A percentile compares a stretch with the other conserved stretches of the same genome.
Evolutionary conservation across 2,888 invertebrate genomes (phyloP).

Genomic region (Sinodicranocentrus sp.): DNA sequence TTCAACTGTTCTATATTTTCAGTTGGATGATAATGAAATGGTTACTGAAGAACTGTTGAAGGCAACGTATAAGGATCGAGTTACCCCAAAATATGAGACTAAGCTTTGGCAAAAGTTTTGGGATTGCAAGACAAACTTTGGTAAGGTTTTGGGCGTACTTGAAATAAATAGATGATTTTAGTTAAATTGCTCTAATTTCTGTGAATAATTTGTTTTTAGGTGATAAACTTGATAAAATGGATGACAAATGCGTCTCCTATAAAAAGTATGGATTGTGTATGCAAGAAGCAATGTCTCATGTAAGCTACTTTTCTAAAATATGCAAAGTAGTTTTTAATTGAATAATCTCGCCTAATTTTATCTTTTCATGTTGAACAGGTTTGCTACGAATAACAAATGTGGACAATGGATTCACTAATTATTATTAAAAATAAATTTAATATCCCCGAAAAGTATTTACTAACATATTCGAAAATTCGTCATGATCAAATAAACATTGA

Average conservation of each 20-base stretch:
- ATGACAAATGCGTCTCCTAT: slow-evolving; percentile 59
- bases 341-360: no score
- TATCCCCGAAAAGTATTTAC: no score
- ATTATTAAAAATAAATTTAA: background rate
- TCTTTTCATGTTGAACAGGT: slow-evolving; percentile 30
- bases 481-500: no score
- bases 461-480: no score
- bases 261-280: slow-evolving; percentile 68
- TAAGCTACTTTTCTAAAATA: no score
- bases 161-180: background rate
- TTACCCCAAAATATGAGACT: slow-evolving; percentile 65
- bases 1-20: background rate
- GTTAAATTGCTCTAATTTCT: background rate
- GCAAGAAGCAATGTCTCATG: slow-evolving; percentile 68
- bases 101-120: slow-evolving; percentile 58
- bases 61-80: slow-evolving; percentile 56
- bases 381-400: slow-evolving; percentile 70
- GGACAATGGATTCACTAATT: no score
- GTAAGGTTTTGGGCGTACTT: slow-evolving; percentile 27
- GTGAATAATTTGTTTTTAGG: slow-evolving; percentile 29
- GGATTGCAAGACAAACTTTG: slow-evolving; percentile 67
- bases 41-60: slow-evolving; percentile 62
- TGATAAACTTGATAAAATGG: slow-evolving; percentile 65
- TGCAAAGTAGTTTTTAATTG: background rate
- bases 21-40: slow-evolving; percentile 71